A percentile compares a stretch with the other conserved stretches of the same genome.
These are phyloP conservation scores for Dysidea cf. avara DNA, from an alignment of 37 sponge, comb jelly and placozoan species.

Conservation along the genomic window DNA sequence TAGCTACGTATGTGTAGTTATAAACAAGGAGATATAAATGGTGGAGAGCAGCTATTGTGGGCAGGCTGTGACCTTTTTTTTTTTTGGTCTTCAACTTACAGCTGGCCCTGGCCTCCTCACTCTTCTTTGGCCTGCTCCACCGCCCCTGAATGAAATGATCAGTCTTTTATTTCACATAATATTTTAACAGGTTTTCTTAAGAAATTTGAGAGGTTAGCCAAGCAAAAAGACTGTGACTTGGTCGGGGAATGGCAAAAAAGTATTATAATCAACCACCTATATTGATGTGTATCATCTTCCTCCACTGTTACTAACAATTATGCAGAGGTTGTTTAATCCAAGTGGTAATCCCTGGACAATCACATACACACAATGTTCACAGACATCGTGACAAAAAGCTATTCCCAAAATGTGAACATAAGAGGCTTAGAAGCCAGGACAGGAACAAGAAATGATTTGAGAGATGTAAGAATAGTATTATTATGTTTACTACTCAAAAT, in stretches of 20 bases:
- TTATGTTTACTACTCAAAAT: conserved; percentile 1
- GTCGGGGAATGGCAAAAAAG: conserved; percentile 31
- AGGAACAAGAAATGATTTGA: conserved; percentile 48
- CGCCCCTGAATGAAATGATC: conserved; percentile 10
- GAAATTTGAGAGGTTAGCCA: background rate
- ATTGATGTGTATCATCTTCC: conserved; percentile 60
- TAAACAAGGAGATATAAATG: no score
- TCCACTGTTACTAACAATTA: conserved; percentile 20
- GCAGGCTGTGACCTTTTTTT: no score
- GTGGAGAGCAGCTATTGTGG: no score
- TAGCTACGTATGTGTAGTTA: no score
- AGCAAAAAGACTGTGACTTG: conserved; percentile 46
- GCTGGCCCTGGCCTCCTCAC: no score
- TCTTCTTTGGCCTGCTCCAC: no score
- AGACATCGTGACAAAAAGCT: background rate
- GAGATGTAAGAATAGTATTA: conserved; percentile 15
- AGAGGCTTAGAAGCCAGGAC: background rate
- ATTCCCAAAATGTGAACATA: conserved; percentile 28
- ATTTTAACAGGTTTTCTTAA: background rate
- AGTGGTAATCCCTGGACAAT: conserved; percentile 58
- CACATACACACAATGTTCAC: conserved; percentile 59
- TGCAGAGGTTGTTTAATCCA: conserved; percentile 33
- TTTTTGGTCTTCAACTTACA: no score
- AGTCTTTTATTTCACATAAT: background rate
- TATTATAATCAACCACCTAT: conserved; percentile 32